phyloP scores from a whole-genome alignment of 23 tunicate species.

The Ciona savignyi region DNA sequence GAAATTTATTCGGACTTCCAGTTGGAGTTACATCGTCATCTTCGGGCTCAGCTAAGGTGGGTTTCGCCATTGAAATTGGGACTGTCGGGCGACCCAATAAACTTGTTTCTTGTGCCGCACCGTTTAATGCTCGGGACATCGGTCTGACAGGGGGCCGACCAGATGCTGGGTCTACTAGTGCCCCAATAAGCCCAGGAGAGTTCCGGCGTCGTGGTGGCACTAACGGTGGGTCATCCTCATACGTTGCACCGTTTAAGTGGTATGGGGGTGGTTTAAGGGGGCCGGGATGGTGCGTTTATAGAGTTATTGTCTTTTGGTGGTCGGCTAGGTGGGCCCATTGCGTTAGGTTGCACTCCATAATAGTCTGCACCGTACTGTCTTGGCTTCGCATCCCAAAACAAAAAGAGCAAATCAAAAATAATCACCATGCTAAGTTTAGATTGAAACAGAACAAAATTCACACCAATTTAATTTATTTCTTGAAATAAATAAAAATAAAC shows the following conservation, averaged over 20 bases:
- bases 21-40: conserved; percentile 69
- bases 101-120: conserved; percentile 23
- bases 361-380: conserved; percentile 54
- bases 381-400: conserved; percentile 52
- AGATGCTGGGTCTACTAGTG: conserved; percentile 66
- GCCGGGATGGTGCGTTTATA: conserved; percentile 19
- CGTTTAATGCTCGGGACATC: conserved; percentile 43
- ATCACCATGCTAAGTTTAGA: conserved; percentile 3
- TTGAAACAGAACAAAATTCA: conserved; percentile 7
- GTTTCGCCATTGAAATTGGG: conserved; percentile 36
- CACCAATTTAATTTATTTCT: no score
- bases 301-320: conserved; percentile 48
- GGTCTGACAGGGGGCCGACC: conserved; percentile 84
- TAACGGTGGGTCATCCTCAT: conserved; percentile 68
- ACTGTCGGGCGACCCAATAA: conserved; percentile 28
- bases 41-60: conserved; percentile 11
- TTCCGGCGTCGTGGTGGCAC: conserved; percentile 93
- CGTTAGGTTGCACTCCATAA: conserved; percentile 6
- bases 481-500: no score
- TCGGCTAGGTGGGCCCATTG: conserved; percentile 37
- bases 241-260: conserved; percentile 6
- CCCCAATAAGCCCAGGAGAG: conserved; percentile 45
- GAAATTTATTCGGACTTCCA: conserved; percentile 56
- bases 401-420: conserved; percentile 17
- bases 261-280: conserved; percentile 45